A percentile compares a stretch with the other conserved stretches of the same genome.
Evolutionary conservation across 2,797 vertebrate genomes (phyloP).

Genomic region (Mus caroli): DNA sequence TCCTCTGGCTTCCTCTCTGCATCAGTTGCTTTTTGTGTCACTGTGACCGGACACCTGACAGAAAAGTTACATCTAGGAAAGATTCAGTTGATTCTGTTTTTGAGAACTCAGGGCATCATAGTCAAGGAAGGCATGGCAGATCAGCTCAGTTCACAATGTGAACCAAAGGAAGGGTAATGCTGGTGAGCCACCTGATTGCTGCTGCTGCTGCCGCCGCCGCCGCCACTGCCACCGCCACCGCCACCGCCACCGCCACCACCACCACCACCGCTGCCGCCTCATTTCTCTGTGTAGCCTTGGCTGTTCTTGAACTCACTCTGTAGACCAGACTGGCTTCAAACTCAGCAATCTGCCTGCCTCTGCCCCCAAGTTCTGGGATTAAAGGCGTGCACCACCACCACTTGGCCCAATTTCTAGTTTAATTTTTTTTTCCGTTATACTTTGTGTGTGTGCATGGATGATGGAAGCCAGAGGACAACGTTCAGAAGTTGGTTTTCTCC

Average conservation of each 20-base stretch:
- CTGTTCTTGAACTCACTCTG: not conserved
- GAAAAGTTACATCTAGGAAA: not conserved
- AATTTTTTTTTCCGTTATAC: not conserved
- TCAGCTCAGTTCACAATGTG: not conserved
- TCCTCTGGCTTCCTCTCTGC: not conserved
- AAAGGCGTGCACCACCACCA: not conserved
- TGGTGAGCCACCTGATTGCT: not conserved
- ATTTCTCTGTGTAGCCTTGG: not conserved
- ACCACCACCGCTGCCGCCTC: not conserved
- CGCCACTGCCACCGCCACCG: too few relatives aligned
- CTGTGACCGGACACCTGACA: not conserved
- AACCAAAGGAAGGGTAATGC: not conserved
- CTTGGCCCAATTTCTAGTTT: not conserved
- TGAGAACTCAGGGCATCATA: not conserved
- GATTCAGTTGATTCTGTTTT: not conserved
- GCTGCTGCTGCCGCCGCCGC: too few relatives aligned
- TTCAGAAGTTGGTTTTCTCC: not conserved
- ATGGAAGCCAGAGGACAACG: not conserved
- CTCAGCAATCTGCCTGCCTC: not conserved
- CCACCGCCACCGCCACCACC: too few relatives aligned
- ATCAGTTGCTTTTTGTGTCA: not conserved
- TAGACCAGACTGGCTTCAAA: not conserved
- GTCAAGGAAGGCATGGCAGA: not conserved
- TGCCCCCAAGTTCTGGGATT: not conserved
- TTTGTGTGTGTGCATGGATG: not conserved